A percentile compares a stretch with the other conserved stretches of the same genome.
phyloP scores from a whole-genome alignment of 2,113 vertebrate species.

The Psettodes erumei region DNA sequence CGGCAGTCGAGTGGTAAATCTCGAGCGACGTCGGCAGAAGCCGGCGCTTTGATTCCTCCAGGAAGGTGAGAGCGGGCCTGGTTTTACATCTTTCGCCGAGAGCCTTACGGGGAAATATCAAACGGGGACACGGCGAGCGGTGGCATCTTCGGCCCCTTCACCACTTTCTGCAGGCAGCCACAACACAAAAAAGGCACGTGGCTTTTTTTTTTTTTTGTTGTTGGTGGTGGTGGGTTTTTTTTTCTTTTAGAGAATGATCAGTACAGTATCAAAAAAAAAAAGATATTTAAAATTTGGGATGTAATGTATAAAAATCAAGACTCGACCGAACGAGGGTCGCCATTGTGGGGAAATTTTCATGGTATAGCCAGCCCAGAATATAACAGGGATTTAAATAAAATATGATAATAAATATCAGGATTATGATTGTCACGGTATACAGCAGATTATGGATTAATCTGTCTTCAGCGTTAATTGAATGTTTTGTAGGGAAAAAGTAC shows the following conservation, averaged over 20 bases:
- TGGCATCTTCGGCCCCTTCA: conserved; percentile 47
- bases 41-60: conserved; percentile 71
- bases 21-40: conserved; percentile 67
- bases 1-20: conserved; percentile 74
- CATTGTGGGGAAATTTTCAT: too few species aligned
- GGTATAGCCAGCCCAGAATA: too few species aligned
- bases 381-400: too few species aligned
- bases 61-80: conserved; percentile 51
- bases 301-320: background rate
- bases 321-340: background rate
- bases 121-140: conserved; percentile 51
- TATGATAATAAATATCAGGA: too few species aligned
- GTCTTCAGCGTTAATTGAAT: too few species aligned
- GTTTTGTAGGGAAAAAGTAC: too few species aligned
- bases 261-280: background rate
- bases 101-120: conserved; percentile 62
- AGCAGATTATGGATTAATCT: too few species aligned
- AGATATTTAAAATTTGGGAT: conserved; percentile 12
- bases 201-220: background rate
- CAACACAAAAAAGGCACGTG: conserved; percentile 30
- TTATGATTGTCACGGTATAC: too few species aligned
- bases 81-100: conserved; percentile 59
- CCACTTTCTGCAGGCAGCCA: conserved; percentile 31
- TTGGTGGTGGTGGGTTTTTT: too few species aligned
- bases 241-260: conserved; percentile 5